Base-by-base conservation (phyloP, 37 sponge, comb jelly and placozoan genomes). In the Axinella damicornis region DNA sequence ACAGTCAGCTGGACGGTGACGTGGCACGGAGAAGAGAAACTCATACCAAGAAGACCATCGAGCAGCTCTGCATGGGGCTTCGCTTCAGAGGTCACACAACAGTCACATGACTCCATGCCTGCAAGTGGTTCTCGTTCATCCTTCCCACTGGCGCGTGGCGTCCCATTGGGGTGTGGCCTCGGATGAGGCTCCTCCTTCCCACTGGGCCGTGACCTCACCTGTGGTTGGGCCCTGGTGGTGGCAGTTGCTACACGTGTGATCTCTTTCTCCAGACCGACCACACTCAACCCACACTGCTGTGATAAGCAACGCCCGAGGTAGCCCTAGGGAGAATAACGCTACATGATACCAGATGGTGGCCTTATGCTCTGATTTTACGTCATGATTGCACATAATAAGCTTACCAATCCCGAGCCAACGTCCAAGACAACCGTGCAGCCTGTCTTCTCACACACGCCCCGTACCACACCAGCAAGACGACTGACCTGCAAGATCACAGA, bases 341-440 rank as follows among this genome's bases (percentile, higher is more conserved):
- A n/a, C n/a, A n/a, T n/a, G n/a, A n/a, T n/a, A n/a, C n/a, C 46
- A 46, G 46, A 12, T 12, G 4, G 46, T 46, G 46, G 4, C 9
- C 46, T 9, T 46, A 4, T 46, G 46, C 46, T 46, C 46, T n/a
- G n/a, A n/a, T n/a, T n/a, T n/a, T 12, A 13, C 15, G 21, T 27
- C 56, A n/a, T n/a, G n/a, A n/a, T n/a, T n/a, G n/a, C n/a, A n/a
- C n/a, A n/a, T n/a, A n/a, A 36, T 21, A 31, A 46, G 13, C 87
- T 70, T 60, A 93, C 94, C 79, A 93, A 79, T 75, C 94, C 94
- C 22, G 90, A 81, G 28, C 94, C 94, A 19, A 89, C 74, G 53
- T 93, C 94, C 57, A 93, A 57, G 5, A 93, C 90, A 2, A 74
- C 24, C 0, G 34, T 22, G 40, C 87, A 89, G 27, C 62, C 66